These are phyloP conservation scores for Tyto alba DNA, from an alignment of 2,113 vertebrate genomes.

Conservation along the genomic window DNA sequence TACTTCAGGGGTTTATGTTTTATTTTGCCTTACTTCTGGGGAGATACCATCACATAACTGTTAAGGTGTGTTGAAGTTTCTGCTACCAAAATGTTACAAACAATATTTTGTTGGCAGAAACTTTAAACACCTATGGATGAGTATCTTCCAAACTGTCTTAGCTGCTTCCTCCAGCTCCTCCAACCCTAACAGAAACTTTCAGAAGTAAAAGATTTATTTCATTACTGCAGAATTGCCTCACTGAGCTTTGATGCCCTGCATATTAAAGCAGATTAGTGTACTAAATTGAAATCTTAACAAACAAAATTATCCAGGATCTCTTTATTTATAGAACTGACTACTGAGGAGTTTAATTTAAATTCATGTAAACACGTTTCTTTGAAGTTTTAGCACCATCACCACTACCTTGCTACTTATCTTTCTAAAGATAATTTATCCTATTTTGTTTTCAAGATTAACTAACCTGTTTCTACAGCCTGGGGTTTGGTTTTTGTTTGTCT, in stretches of 20 bases:
- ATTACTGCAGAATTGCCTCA: not conserved
- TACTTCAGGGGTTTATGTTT: not conserved
- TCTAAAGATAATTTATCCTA: not conserved
- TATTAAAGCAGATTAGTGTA: not conserved
- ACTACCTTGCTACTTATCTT: not conserved
- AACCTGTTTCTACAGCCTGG: not conserved
- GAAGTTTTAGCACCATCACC: not conserved
- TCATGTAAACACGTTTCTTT: not conserved
- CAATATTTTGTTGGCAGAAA: not conserved
- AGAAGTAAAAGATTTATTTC: not conserved
- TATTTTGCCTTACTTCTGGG: not conserved
- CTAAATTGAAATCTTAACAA: not conserved
- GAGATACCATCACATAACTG: not conserved
- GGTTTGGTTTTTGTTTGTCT: not conserved
- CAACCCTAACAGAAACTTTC: not conserved
- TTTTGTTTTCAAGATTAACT: not conserved
- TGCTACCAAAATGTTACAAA: not conserved
- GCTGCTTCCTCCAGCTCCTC: not conserved
- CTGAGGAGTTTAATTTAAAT: not conserved
- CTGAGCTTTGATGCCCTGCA: not conserved
- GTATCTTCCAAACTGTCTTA: rapidly evolving
- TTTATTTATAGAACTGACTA: not conserved
- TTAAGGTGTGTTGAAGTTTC: not conserved
- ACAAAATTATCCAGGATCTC: not conserved
- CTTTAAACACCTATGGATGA: not conserved